These are phyloP conservation scores for Hyla sarda DNA, from an alignment of 2,113 vertebrate genomes.

Conservation along the genomic window DNA sequence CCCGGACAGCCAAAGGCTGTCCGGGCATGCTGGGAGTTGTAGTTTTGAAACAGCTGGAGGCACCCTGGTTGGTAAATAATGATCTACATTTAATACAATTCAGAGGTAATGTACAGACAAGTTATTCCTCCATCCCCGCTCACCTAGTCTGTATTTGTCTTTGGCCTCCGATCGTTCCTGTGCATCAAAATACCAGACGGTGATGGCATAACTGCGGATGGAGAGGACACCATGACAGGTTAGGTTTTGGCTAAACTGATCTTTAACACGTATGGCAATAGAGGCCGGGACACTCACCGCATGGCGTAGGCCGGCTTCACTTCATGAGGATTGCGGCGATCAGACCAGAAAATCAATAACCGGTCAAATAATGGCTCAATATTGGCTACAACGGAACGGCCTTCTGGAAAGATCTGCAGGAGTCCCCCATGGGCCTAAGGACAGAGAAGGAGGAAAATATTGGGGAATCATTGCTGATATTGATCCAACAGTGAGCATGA, in stretches of 20 bases:
- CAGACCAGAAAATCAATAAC: conserved; percentile 92
- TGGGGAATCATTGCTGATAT: no score
- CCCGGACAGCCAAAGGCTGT: no score
- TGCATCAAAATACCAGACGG: conserved; percentile 95
- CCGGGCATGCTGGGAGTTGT: no score
- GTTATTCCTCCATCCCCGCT: conserved; percentile 27
- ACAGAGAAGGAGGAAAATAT: neutral
- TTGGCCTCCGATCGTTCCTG: conserved; percentile 89
- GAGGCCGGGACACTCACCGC: conserved; percentile 70
- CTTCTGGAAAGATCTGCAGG: conserved; percentile 88
- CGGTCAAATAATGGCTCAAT: conserved; percentile 89
- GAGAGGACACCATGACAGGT: neutral
- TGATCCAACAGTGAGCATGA: no score
- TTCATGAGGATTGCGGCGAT: conserved; percentile 90
- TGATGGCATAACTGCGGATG: conserved; percentile 85
- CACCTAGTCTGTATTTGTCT: conserved; percentile 86
- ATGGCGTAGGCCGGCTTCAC: conserved; percentile 88
- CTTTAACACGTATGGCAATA: neutral
- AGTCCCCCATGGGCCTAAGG: conserved; percentile 84
- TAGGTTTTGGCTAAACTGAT: neutral
- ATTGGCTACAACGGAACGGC: conserved; percentile 84
- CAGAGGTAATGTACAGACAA: neutral
- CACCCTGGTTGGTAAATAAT: no score
- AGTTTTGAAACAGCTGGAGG: no score
- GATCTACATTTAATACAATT: no score